These are phyloP conservation scores for Tenthredo notha DNA, from an alignment of 2,888 invertebrate genomes.

Conservation along the genomic window DNA sequence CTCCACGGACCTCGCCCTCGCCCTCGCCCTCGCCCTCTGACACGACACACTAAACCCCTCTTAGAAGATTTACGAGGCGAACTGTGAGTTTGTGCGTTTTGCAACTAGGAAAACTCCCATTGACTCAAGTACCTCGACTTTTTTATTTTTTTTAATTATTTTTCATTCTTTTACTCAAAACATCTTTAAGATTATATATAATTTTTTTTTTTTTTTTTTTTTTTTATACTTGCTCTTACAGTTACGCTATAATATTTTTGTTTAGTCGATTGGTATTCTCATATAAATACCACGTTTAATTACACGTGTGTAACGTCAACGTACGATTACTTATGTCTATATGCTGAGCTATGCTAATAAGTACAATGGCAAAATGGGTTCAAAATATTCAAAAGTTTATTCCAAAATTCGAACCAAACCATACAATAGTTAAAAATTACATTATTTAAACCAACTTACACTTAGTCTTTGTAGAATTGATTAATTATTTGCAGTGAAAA, in stretches of 20 bases:
- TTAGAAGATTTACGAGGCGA: constrained; percentile 41
- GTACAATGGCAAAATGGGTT: not conserved
- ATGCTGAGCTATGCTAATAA: not conserved
- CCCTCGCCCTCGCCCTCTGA: constrained; percentile 33
- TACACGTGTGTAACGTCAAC: not conserved
- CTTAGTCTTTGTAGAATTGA: not conserved
- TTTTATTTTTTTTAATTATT: not conserved
- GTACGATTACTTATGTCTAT: not conserved
- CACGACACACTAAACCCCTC: constrained; percentile 44
- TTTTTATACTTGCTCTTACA: not conserved
- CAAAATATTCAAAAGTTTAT: not conserved
- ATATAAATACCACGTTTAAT: not conserved
- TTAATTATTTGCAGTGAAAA: not conserved
- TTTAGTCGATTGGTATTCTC: not conserved
- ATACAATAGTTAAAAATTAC: not conserved
- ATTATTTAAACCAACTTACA: not conserved
- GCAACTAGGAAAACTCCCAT: constrained; percentile 19
- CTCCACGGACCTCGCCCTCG: not conserved
- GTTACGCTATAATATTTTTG: too few species aligned
- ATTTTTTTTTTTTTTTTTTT: too few species aligned
- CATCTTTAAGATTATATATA: not conserved
- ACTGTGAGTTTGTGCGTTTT: constrained; percentile 28
- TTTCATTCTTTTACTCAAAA: not conserved
- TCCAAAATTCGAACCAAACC: not conserved
- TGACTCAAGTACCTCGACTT: not conserved